These are phyloP conservation scores for Lordiphosa fenestrarum DNA, from an alignment of 2,888 invertebrate species.

Conservation along the genomic window DNA sequence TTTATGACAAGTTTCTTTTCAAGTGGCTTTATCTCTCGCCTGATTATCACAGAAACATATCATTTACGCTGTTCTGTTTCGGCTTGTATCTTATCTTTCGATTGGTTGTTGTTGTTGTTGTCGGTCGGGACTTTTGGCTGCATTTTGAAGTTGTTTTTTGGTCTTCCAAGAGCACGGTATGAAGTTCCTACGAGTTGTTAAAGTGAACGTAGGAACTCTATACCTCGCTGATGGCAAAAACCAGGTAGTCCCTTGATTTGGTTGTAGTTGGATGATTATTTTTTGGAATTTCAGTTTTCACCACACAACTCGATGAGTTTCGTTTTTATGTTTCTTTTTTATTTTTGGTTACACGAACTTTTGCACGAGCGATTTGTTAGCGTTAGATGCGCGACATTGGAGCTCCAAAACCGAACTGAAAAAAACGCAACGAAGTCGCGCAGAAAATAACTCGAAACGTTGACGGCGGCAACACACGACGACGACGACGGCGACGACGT, in stretches of 20 bases:
- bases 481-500: constrained; percentile 26
- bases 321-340: background rate
- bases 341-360: constrained; percentile 32
- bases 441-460: constrained; percentile 65
- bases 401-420: constrained; percentile 68
- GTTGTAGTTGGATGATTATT: constrained; percentile 3
- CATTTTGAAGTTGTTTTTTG: constrained; percentile 81
- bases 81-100: background rate
- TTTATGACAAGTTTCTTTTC: constrained; percentile 26
- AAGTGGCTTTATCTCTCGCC: constrained; percentile 14
- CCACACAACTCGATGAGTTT: constrained; percentile 16
- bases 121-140: background rate
- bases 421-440: constrained; percentile 54
- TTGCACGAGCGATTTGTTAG: constrained; percentile 44
- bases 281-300: constrained; percentile 1
- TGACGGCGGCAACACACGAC: constrained; percentile 30
- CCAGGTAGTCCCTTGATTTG: constrained; percentile 60
- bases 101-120: background rate
- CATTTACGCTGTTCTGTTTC: constrained; percentile 8
- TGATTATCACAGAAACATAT: constrained; percentile 9
- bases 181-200: constrained; percentile 96
- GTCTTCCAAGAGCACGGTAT: constrained; percentile 99
- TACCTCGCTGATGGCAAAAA: constrained; percentile 96
- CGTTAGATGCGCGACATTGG: constrained; percentile 46
- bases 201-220: constrained; percentile 94